A percentile compares a stretch with the other conserved stretches of the same genome.
Conservation (phyloP, 1,140 invertebrate species). For the Temnothorax nylanderi region DNA sequence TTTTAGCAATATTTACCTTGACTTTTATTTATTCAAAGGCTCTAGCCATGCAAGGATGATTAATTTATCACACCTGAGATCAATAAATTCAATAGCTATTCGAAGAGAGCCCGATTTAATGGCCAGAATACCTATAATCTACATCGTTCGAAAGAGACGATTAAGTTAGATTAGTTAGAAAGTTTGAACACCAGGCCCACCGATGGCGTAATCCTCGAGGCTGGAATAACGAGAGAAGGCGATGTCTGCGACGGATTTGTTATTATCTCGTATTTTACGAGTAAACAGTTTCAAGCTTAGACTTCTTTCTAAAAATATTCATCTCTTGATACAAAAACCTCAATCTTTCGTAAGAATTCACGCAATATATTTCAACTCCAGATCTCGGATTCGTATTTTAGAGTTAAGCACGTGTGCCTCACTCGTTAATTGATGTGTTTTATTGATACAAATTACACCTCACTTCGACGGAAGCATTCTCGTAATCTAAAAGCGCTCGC, state of each 20-base stretch:
- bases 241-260: not conserved
- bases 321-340: not conserved
- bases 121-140: not conserved
- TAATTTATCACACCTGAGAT: not conserved
- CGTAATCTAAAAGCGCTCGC: not conserved
- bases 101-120: not conserved
- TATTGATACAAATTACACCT: not conserved
- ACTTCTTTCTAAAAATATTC: not conserved
- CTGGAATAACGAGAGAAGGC: slow-evolving; percentile 1
- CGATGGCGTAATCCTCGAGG: slow-evolving; percentile 26
- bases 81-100: not conserved
- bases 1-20: not conserved
- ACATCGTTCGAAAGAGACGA: not conserved
- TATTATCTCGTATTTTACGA: slow-evolving; percentile 14
- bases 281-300: not conserved
- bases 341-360: not conserved
- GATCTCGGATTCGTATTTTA: not conserved
- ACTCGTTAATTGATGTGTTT: not conserved
- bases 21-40: not conserved
- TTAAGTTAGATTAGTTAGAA: not conserved
- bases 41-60: not conserved
- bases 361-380: not conserved
- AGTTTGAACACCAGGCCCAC: not conserved
- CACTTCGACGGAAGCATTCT: not conserved
- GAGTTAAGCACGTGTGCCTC: not conserved